phyloP scores from a whole-genome alignment of 2,888 invertebrate species.

The Trachelus iudaicus region DNA sequence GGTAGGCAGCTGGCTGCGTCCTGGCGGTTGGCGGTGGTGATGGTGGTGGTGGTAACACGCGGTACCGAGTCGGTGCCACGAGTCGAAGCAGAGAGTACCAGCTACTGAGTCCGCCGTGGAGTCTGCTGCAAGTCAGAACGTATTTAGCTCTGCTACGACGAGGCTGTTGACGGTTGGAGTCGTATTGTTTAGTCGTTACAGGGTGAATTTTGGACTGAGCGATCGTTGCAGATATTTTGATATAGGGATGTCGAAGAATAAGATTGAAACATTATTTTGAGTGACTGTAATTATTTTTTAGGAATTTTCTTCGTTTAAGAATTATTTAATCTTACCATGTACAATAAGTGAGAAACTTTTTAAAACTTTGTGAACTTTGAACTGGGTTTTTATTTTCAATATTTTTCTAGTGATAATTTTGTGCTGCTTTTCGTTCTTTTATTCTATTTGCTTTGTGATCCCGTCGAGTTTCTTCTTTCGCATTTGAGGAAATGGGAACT shows the following conservation, averaged over 20 bases:
- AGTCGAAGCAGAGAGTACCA: slow-evolving; percentile 26
- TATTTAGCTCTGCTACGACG: not conserved
- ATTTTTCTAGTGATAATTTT: not conserved
- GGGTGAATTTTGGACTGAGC: not conserved
- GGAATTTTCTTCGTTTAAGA: not conserved
- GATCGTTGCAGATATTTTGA: not conserved
- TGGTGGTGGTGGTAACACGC: slow-evolving; percentile 42
- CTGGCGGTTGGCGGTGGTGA: slow-evolving; percentile 5
- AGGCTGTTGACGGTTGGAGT: not conserved
- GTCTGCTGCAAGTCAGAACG: slow-evolving; percentile 35
- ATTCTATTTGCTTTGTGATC: not conserved
- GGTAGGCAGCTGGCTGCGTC: not conserved
- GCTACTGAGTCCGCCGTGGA: slow-evolving; percentile 36
- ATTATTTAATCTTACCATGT: not conserved
- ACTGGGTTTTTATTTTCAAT: too few relatives aligned
- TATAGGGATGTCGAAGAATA: not conserved
- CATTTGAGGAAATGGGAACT: not conserved
- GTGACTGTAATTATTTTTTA: not conserved
- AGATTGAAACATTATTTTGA: not conserved
- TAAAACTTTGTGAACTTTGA: too few relatives aligned
- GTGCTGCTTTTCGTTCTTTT: not conserved
- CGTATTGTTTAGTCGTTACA: not conserved
- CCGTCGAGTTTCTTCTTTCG: not conserved
- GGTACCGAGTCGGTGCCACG: slow-evolving; percentile 35
- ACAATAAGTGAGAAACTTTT: not conserved